Evolutionary conservation across 2,797 vertebrate genomes (phyloP), one percentile per base, ranked within the genome.

Genomic region (Microctenopoma stevenorrisi): DNA sequence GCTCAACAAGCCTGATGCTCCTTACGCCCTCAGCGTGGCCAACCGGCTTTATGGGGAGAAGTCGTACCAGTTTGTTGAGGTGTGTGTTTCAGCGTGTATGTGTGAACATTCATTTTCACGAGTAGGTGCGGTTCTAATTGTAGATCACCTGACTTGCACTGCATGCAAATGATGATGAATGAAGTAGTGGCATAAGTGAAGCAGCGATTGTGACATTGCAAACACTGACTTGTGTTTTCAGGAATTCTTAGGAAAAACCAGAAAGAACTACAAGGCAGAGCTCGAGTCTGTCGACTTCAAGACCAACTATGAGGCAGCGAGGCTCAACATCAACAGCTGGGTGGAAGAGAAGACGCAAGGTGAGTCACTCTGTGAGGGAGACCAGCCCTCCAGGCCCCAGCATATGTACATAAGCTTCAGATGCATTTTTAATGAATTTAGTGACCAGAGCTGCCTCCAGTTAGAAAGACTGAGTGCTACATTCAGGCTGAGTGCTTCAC

Each of bases 41-140:
- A 98, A 94, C 82, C 88, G 94, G 2, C 94, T 98, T 30, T 98
- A 96, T 18, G 96, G 95, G 76, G 96, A 97, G 55, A 76, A 93
- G 72, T 91, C 93, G 0, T 96, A 91, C 76, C 43, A 95, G 44
- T 96, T 98, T 81, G 72, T 95, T 26, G 38, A 92, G 55, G 97
- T 98, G 85, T 98, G 85, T 37, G 11, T 49, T 16, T 51, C 28
- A 16, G 1, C 22, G 22, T 12, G 0, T 52, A 11, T 1, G 3
- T 40, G 15, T 61, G 30, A 51, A 2, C 38, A 2, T 18, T 1
- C 10, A 6, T 44, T 1, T 15, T 50, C 10, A 16, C 7, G 2
- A 13, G 7, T 6, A 15, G 64, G 52, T 51, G 30, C 66, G 55
- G 55, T 37, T 64, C 53, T 57, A 44, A 51, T 58, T 13, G 1